Conservation (phyloP, 2,888 invertebrate genomes). For the Hemithea aestivaria region DNA sequence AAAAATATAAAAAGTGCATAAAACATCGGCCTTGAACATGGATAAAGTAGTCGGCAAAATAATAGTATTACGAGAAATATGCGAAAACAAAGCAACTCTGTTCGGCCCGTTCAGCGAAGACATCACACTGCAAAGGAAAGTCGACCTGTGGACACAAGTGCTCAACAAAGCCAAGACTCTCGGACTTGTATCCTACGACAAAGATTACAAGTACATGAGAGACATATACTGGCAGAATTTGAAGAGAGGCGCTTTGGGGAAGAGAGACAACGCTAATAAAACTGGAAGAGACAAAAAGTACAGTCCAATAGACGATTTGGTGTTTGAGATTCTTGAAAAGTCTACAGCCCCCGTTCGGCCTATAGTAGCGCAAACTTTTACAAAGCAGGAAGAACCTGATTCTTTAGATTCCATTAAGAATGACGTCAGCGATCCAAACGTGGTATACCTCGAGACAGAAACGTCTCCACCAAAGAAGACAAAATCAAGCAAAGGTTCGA, state of each 20-base stretch:
- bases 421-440: conserved; percentile 3
- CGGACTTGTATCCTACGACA: conserved; percentile 14
- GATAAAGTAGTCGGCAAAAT: conserved; percentile 20
- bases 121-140: conserved; percentile 13
- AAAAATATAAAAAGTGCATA: too few relatives aligned
- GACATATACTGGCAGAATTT: conserved; percentile 25
- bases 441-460: conserved; percentile 12
- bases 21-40: conserved; percentile 13
- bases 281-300: conserved; percentile 9
- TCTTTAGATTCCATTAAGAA: conserved; percentile 1
- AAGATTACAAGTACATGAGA: conserved; percentile 22
- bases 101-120: conserved; percentile 18
- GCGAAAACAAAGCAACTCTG: conserved; percentile 16
- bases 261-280: conserved; percentile 1
- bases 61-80: conserved; percentile 21
- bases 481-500: neutral
- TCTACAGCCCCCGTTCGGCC: conserved; percentile 12
- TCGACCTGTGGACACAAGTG: conserved; percentile 17
- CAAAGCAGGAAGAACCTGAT: conserved; percentile 8
- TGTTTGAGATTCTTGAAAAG: conserved; percentile 19
- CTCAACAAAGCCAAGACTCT: conserved; percentile 19
- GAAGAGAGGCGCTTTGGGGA: conserved; percentile 15
- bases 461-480: conserved; percentile 7
- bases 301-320: conserved; percentile 16
- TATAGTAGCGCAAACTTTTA: neutral